Evolutionary conservation across 2,797 vertebrate species (phyloP).

Genomic region (Lophotriccus pileatus): DNA sequence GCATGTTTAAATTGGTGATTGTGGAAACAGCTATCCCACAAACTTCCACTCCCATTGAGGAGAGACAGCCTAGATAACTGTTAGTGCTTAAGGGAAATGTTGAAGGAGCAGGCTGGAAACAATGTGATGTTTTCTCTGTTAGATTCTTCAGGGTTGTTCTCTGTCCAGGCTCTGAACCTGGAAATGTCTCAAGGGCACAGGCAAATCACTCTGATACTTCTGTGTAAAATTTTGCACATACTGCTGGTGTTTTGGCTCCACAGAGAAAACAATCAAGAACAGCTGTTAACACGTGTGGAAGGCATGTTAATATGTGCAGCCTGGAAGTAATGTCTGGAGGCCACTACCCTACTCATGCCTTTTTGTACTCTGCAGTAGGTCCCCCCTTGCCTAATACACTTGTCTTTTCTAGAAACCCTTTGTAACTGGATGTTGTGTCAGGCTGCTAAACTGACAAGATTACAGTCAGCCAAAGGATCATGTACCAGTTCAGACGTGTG

Average conservation of each 20-base stretch:
- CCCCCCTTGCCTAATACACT: not conserved
- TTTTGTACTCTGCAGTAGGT: not conserved
- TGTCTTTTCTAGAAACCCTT: not conserved
- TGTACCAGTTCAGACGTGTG: accelerated
- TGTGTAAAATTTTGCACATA: not conserved
- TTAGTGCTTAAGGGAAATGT: not conserved
- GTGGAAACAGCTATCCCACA: not conserved
- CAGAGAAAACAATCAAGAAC: not conserved
- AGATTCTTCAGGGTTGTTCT: not conserved
- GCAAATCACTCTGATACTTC: not conserved
- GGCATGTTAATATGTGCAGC: not conserved
- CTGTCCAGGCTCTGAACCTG: not conserved
- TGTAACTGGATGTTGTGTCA: not conserved
- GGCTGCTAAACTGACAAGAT: not conserved
- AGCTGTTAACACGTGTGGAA: not conserved
- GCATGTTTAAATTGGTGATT: not conserved
- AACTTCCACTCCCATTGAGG: not conserved
- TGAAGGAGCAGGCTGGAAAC: not conserved
- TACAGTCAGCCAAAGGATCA: not conserved
- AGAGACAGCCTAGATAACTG: not conserved
- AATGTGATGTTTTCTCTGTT: not conserved
- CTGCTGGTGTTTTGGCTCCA: not conserved
- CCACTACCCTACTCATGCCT: not conserved
- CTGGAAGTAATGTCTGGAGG: not conserved
- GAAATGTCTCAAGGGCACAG: not conserved